A percentile compares a stretch with the other conserved stretches of the same genome.
Evolutionary conservation across 2,797 vertebrate genomes (phyloP).

Genomic region (Aphelocoma californica): DNA sequence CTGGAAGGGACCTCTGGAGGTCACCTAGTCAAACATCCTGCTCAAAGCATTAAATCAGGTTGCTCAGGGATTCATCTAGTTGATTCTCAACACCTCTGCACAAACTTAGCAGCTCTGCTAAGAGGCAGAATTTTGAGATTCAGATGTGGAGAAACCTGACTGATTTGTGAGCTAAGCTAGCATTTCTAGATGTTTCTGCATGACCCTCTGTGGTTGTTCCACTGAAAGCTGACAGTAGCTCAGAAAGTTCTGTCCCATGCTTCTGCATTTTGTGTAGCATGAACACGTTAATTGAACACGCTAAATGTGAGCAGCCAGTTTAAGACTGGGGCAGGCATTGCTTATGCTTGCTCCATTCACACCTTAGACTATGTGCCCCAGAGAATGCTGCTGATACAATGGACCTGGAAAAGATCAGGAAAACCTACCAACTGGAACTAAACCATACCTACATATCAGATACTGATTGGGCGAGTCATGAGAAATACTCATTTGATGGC

Average conservation of each 20-base stretch:
- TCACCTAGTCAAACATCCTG: not conserved
- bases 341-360: not conserved
- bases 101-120: not conserved
- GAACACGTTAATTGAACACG: not conserved
- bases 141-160: not conserved
- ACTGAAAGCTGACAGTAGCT: not conserved
- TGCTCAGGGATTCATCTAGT: not conserved
- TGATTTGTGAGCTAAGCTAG: not conserved
- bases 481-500: not conserved
- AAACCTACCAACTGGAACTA: not conserved
- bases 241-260: not conserved
- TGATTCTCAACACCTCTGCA: not conserved
- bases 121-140: not conserved
- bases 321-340: not conserved
- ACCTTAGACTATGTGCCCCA: not conserved
- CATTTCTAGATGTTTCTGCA: not conserved
- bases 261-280: not conserved
- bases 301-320: not conserved
- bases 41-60: not conserved
- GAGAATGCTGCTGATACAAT: not conserved
- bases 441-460: not conserved
- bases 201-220: not conserved
- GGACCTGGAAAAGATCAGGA: not conserved
- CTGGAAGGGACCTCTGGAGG: not conserved
- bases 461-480: not conserved